Base-by-base conservation (phyloP, 1,140 invertebrate genomes). In the Zaprionus vittiger region DNA sequence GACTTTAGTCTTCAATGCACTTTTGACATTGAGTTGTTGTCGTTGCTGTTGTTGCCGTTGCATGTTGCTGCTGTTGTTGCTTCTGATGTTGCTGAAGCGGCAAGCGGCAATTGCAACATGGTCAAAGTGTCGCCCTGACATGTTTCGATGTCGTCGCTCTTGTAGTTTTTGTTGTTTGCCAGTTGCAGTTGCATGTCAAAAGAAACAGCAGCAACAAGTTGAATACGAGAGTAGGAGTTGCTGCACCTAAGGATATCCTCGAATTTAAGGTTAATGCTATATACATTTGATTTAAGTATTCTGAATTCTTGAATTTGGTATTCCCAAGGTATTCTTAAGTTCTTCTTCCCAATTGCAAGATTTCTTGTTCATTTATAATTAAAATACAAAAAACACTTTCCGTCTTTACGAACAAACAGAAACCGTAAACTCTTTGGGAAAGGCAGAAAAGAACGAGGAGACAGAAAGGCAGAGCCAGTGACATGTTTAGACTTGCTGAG, bases 1-100 rank as follows among this genome's bases (percentile, higher is more conserved):
- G 83, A 80, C 83, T 80, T 86, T 86, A 86, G 83, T 82, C 85
- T 90, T 87, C 83, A 87, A 78, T 89, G 83, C 83, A 87, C 83
- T 89, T 87, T 87, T 87, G 84, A 86, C 84, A 87, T 90, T 87
- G 84, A 87, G 84, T 89, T 84, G 80, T 87, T 82, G 83, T 37
- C 26, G 44, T 20, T 67, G 66, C 37, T 44, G 68, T 52, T 59
- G 68, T 56, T 67, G 80, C 54, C 37, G 57, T 28, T 61, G 62
- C 47, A 41, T 52, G 44, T 52, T 64, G 64, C 49, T 74, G 66
- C 52, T 64, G 47, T 26, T 77, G 59, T 79, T 82, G 68, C 49
- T 79, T 76, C 49, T 83, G 76, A 73, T 60, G 55, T 41, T 31
- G 44, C 37, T 57, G 61, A 57, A 81, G 52, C 52, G 26, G 26